Conservation (phyloP, 1,140 invertebrate genomes). For the Procambarus clarkii region DNA sequence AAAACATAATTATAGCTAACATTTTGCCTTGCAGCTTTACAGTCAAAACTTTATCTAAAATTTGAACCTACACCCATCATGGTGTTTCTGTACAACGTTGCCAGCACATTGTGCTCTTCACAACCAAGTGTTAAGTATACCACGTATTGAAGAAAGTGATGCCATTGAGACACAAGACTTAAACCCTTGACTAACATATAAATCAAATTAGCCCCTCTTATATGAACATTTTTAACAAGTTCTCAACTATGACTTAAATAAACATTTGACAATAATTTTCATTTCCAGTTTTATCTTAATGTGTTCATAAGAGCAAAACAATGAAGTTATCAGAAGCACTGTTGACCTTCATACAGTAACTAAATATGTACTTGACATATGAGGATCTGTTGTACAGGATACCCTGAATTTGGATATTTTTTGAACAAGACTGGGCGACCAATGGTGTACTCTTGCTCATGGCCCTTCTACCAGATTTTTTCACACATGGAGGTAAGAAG, state of each 20-base stretch:
- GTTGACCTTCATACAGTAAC: conserved; percentile 21
- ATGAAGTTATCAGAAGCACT: conserved; percentile 40
- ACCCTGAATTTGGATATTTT: conserved; percentile 91
- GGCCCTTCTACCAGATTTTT: conserved; percentile 97
- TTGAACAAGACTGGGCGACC: conserved; percentile 91
- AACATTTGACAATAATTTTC: no score
- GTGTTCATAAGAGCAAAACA: not conserved
- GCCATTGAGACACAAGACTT: not conserved
- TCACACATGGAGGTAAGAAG: conserved; percentile 82
- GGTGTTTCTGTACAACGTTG: no score
- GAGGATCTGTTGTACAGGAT: conserved; percentile 79
- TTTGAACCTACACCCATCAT: no score
- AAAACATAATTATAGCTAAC: no score
- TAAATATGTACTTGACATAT: not conserved
- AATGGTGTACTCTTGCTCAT: conserved; percentile 98
- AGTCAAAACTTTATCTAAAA: no score
- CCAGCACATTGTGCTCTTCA: no score
- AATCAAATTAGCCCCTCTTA: no score
- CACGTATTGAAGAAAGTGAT: no score
- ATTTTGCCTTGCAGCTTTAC: no score
- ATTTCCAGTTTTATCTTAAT: not conserved
- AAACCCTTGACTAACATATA: not conserved
- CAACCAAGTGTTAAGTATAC: no score
- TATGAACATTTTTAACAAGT: not conserved
- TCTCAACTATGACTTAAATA: not conserved